A percentile compares a stretch with the other conserved stretches of the same genome.
Evolutionary conservation across 2,797 vertebrate species (phyloP).

Genomic region (Gallinago solitaria): DNA sequence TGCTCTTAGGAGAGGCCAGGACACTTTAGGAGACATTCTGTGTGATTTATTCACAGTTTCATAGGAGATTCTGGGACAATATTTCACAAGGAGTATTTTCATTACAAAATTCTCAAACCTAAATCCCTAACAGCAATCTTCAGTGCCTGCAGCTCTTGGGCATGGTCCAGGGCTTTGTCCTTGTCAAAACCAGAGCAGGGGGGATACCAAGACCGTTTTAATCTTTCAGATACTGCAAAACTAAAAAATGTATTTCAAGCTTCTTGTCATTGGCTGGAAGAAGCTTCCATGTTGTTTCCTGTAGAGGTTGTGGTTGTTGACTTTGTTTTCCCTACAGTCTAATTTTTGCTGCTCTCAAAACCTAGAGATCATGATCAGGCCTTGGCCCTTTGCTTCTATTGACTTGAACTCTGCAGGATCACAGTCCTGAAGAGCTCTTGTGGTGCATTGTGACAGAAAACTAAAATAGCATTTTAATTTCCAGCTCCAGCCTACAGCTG

Average conservation of each 20-base stretch:
- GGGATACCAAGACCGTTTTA: not conserved
- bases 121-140: constrained; percentile 17
- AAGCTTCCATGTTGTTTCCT: not conserved
- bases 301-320: not conserved
- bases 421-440: not conserved
- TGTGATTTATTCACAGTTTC: constrained; percentile 40
- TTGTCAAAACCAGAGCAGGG: not conserved
- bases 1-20: constrained; percentile 14
- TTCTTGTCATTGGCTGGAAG: not conserved
- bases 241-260: not conserved
- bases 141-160: not conserved
- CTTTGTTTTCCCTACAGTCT: not conserved
- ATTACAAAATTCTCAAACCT: constrained; percentile 33
- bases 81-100: constrained; percentile 44
- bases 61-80: not conserved
- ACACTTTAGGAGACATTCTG: constrained; percentile 7
- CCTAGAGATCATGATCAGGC: not conserved
- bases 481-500: rapidly evolving
- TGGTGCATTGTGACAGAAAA: not conserved
- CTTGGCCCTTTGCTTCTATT: not conserved
- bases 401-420: not conserved
- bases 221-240: not conserved
- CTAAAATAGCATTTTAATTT: not conserved
- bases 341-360: not conserved
- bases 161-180: constrained; percentile 23